These are phyloP conservation scores for Delichon dasypus DNA, from an alignment of 2,797 vertebrate genomes.

Conservation along the genomic window DNA sequence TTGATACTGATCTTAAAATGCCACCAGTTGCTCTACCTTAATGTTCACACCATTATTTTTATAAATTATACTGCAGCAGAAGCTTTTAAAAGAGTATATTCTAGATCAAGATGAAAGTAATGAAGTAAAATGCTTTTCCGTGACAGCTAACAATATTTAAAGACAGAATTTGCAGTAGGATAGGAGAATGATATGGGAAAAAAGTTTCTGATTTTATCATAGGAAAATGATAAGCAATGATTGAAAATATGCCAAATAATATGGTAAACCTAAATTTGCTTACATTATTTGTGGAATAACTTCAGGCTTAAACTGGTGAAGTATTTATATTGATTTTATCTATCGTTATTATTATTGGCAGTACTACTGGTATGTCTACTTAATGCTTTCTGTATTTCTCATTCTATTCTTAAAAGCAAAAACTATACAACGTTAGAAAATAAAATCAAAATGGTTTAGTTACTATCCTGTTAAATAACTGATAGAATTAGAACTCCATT, in stretches of 20 bases:
- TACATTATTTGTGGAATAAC: not conserved
- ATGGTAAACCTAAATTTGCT: not conserved
- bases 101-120: not conserved
- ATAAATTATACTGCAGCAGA: not conserved
- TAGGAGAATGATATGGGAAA: not conserved
- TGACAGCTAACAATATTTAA: not conserved
- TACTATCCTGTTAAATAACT: not conserved
- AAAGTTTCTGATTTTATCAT: not conserved
- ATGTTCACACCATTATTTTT: not conserved
- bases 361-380: not conserved
- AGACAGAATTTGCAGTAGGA: not conserved
- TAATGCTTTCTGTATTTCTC: not conserved
- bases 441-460: not conserved
- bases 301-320: not conserved
- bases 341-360: not conserved
- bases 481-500: not conserved
- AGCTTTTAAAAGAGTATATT: not conserved
- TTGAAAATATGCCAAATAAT: not conserved
- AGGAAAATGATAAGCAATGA: not conserved
- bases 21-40: not conserved
- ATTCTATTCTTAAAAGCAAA: not conserved
- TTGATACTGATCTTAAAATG: not conserved
- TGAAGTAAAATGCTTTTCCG: not conserved
- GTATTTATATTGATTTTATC: not conserved
- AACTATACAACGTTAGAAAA: not conserved